Conservation (phyloP, 2,888 invertebrate genomes). For the Hirtodrosophila alboralis region DNA sequence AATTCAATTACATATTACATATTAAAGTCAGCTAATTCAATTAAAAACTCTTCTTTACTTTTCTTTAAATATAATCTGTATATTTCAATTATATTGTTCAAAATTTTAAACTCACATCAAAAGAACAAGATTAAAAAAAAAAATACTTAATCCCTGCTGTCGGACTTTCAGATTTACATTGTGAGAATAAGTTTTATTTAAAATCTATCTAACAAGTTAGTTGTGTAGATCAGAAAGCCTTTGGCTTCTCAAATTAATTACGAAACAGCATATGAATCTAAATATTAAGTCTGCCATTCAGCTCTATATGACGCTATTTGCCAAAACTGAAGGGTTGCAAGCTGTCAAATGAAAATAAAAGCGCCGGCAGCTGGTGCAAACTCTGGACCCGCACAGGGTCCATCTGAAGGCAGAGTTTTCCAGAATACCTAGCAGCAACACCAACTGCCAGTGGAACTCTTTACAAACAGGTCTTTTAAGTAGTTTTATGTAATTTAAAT, state of each 20-base stretch:
- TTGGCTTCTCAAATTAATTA: constrained; percentile 29
- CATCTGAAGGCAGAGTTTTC: not conserved
- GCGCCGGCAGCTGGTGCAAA: constrained; percentile 26
- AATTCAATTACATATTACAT: no score
- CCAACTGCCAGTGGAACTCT: no score
- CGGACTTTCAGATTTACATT: no score
- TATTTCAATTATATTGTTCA: no score
- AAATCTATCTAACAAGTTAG: constrained; percentile 13
- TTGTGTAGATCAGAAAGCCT: constrained; percentile 46
- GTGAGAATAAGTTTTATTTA: constrained; percentile 14
- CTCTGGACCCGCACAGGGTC: not conserved
- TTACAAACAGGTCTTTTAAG: constrained; percentile 38
- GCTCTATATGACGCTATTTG: constrained; percentile 28
- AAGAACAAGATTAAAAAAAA: no score
- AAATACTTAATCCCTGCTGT: no score
- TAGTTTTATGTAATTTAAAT: constrained; percentile 79
- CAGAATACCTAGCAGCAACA: not conserved
- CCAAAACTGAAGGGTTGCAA: constrained; percentile 27
- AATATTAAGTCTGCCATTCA: not conserved
- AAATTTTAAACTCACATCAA: no score
- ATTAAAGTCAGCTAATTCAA: no score
- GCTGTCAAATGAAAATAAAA: constrained; percentile 12
- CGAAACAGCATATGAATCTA: constrained; percentile 9
- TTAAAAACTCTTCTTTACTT: no score
- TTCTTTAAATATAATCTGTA: no score